A percentile compares a stretch with the other conserved stretches of the same genome.
phyloP scores from a whole-genome alignment of 2,113 vertebrate genomes.

The Bungarus multicinctus region DNA sequence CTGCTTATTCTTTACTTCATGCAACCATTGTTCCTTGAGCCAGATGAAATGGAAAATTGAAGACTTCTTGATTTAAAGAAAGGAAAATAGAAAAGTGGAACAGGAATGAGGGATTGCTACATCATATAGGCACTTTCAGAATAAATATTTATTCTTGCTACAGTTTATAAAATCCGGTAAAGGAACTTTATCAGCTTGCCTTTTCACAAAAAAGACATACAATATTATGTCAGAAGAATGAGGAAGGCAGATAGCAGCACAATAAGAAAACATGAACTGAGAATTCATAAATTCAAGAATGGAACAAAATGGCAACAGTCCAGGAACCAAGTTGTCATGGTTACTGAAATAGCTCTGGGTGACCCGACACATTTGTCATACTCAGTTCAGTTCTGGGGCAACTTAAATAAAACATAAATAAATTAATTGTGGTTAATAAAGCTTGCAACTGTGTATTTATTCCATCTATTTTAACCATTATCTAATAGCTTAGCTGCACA shows the following conservation, averaged over 20 bases:
- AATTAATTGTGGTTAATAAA: background rate
- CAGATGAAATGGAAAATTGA: background rate
- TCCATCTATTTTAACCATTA: background rate
- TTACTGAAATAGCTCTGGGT: constrained; percentile 12
- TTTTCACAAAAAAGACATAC: background rate
- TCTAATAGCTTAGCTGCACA: background rate
- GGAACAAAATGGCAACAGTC: background rate
- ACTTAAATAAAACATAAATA: background rate
- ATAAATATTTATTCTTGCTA: background rate
- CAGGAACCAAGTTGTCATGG: constrained; percentile 10
- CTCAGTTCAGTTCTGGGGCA: background rate
- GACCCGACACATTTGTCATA: background rate
- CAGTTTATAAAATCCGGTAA: background rate
- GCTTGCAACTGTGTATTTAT: background rate
- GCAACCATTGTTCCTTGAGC: background rate
- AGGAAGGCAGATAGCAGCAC: background rate
- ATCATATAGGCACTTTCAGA: background rate
- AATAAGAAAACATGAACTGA: background rate
- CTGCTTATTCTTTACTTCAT: background rate
- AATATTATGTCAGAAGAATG: background rate
- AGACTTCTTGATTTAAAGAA: background rate
- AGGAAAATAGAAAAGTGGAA: background rate
- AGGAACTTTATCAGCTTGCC: background rate
- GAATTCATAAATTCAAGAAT: background rate
- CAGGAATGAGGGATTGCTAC: background rate